Percentiles rank a stretch among this genome's conserved stretches.
Evolutionary conservation across 2,797 vertebrate genomes (phyloP).

Genomic region (Tapera naevia): DNA sequence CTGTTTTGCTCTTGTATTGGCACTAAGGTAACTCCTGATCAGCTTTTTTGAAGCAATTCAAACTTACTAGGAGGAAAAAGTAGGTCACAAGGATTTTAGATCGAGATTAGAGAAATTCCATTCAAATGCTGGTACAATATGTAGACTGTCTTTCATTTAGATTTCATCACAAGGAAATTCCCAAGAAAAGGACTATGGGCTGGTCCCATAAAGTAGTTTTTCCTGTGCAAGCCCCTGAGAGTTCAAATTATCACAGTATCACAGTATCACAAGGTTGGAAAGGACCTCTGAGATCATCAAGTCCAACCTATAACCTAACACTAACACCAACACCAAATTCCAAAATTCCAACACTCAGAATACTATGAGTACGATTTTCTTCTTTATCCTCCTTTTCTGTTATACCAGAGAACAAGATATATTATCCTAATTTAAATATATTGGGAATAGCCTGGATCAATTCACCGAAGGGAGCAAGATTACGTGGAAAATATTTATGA

Average conservation of each 20-base stretch:
- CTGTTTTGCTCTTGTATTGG: not conserved
- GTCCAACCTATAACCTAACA: no score
- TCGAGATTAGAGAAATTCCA: not conserved
- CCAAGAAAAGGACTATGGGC: not conserved
- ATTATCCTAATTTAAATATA: not conserved
- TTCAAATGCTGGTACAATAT: conserved; percentile 1
- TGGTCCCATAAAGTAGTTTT: not conserved
- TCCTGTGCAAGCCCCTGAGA: not conserved
- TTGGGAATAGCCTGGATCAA: not conserved
- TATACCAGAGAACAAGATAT: not conserved
- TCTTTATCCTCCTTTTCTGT: not conserved
- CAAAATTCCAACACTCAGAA: not conserved
- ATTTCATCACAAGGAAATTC: not conserved
- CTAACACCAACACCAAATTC: no score
- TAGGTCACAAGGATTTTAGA: conserved; percentile 9
- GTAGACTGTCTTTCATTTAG: conserved; percentile 2
- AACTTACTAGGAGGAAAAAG: conserved; percentile 24
- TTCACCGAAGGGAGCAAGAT: not conserved
- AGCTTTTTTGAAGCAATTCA: not conserved
- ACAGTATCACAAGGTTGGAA: no score
- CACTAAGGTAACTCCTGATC: conserved; percentile 11
- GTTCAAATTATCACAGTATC: no score
- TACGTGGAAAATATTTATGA: not conserved
- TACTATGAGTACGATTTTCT: not conserved
- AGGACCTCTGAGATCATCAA: no score